A percentile compares a stretch with the other conserved stretches of the same genome.
These are phyloP conservation scores for Drosophila miranda DNA, from an alignment of 1,140 invertebrate genomes.

Conservation along the genomic window DNA sequence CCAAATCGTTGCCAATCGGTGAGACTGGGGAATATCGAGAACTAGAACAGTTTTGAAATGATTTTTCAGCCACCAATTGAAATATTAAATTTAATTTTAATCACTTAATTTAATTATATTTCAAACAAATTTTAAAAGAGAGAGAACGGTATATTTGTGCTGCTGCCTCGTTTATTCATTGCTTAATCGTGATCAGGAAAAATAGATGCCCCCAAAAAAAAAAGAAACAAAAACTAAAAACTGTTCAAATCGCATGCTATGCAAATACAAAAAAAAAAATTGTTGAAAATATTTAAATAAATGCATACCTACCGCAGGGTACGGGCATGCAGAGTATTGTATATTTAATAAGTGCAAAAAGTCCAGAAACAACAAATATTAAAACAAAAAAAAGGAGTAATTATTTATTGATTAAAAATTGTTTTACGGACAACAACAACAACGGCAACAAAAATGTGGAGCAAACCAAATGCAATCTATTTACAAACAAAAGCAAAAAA, in stretches of 20 bases:
- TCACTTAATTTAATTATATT: too few relatives aligned
- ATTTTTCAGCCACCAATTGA: too few relatives aligned
- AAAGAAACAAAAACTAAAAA: background rate
- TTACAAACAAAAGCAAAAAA: slow-evolving; percentile 45
- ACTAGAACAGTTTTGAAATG: too few relatives aligned
- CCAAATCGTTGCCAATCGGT: too few relatives aligned
- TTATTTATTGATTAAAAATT: slow-evolving; percentile 60
- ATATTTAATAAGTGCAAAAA: slow-evolving; percentile 54
- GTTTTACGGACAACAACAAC: slow-evolving; percentile 25
- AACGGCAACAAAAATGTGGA: slow-evolving; percentile 26
- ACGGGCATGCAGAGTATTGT: slow-evolving; percentile 8
- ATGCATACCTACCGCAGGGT: slow-evolving; percentile 7
- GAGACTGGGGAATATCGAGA: too few relatives aligned
- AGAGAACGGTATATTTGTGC: too few relatives aligned
- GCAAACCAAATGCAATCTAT: slow-evolving; percentile 68
- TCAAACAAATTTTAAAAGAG: too few relatives aligned
- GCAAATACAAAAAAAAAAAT: slow-evolving; percentile 8
- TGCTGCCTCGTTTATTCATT: too few relatives aligned
- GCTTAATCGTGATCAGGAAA: too few relatives aligned
- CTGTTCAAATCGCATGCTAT: background rate
- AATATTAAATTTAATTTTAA: too few relatives aligned
- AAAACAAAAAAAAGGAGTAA: slow-evolving; percentile 24
- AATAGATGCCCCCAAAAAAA: background rate
- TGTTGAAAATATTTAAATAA: slow-evolving; percentile 9
- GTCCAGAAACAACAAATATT: slow-evolving; percentile 55